Evolutionary conservation across 2,113 vertebrate species (phyloP), one percentile per base, ranked within the genome.

Genomic region (Galeopterus variegatus): DNA sequence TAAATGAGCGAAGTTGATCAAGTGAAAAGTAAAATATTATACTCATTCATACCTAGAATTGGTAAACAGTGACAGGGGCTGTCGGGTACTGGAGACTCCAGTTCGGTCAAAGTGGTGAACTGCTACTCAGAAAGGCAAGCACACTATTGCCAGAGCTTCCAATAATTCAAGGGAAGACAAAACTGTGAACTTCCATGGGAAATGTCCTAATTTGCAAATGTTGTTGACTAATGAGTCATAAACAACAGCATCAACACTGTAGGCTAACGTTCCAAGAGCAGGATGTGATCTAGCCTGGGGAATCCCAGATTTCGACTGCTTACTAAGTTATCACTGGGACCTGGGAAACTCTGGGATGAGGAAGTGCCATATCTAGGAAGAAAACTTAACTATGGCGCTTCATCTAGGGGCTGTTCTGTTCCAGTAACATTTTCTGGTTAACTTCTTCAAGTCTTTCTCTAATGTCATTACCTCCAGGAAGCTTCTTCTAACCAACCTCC

Each of bases 31-130:
- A 6, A 94, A 83, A 23, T 31, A 13, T 33, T 31, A 41, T 11
- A 58, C 33, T 52, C 7, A 33, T 73, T 45, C 62, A 0, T 33
- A 3, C 23, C 56, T 13, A 62, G 2, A 24, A 70, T 75, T 41
- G 6, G 23, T 18, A 70, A 45, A 67, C 23, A 36, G 50, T 11
- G 8, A 7, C 12, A 26, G 58, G 21, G 11, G 1, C 24, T 48
- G 0, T 24, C 36, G 3, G 6, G 0, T 41, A 1, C 21, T 3
- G 1, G 15, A 26, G 19, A 33, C 23, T 75, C 50, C 21, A 12
- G 0, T 54, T 88, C n/a, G 17, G 15, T 83, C 6, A 4, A 45
- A 33, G 36, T 8, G 8, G 28, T 54, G 83, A 45, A 31, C 8
- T 87, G 31, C 23, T 52, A 14, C 12, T 23, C 9, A 24, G 17